phyloP scores from a whole-genome alignment of 2,113 vertebrate genomes.

The Cinclus mexicanus region DNA sequence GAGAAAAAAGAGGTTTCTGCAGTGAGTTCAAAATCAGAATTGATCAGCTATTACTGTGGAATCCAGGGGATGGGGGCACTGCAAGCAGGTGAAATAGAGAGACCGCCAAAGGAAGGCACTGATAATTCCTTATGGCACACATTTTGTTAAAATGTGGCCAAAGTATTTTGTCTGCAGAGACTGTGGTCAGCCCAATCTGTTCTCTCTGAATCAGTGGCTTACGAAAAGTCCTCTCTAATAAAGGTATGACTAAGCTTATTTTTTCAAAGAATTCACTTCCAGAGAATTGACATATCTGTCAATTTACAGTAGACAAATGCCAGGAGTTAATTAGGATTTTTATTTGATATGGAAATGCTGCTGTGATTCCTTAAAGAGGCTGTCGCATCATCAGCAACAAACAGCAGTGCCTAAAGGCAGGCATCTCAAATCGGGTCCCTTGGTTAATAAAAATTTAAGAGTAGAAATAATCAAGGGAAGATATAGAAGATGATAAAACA shows the following conservation, averaged over 20 bases:
- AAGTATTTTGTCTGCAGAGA: background rate
- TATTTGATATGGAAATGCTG: slow-evolving; percentile 37
- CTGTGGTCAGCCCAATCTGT: background rate
- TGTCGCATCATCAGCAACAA: background rate
- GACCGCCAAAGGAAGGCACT: background rate
- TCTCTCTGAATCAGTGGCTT: background rate
- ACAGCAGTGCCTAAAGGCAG: slow-evolving; percentile 27
- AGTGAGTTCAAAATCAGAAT: background rate
- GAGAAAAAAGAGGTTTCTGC: background rate
- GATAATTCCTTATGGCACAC: background rate
- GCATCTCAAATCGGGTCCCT: background rate
- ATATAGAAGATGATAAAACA: background rate
- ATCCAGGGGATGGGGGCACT: background rate
- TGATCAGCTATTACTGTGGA: background rate
- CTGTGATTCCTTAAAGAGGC: slow-evolving; percentile 29
- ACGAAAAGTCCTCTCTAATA: background rate
- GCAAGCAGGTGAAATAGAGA: background rate
- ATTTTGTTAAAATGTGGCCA: background rate
- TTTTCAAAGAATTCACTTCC: background rate
- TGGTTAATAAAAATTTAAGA: slow-evolving; percentile 40
- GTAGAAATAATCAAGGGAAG: background rate
- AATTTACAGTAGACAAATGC: background rate
- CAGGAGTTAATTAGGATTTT: background rate
- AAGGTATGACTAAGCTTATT: background rate
- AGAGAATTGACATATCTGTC: background rate